Evolutionary conservation across 1,140 invertebrate genomes (phyloP).

Genomic region (Apis cerana): DNA sequence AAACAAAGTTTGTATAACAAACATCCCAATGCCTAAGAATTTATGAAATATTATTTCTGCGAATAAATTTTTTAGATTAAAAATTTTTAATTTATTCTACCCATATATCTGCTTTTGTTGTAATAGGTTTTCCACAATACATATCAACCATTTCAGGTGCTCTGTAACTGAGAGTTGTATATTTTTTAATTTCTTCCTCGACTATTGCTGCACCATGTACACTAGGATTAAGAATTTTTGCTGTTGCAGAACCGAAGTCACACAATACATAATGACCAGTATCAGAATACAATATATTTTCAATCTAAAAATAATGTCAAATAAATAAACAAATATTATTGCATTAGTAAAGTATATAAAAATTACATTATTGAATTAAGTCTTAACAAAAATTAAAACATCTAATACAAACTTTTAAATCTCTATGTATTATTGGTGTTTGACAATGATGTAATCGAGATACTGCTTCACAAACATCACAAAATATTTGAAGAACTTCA

Average conservation of each 20-base stretch:
- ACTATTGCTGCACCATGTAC: conserved; percentile 87
- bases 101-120: conserved; percentile 97
- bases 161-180: conserved; percentile 96
- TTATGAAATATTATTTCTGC: conserved; percentile 31
- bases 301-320: conserved; percentile 83
- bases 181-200: conserved; percentile 96
- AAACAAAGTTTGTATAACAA: conserved; percentile 96
- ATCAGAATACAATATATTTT: conserved; percentile 93
- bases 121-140: conserved; percentile 92
- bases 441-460: conserved; percentile 96
- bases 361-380: neutral
- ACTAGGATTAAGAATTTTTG: conserved; percentile 88
- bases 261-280: conserved; percentile 91
- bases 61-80: neutral
- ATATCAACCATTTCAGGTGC: conserved; percentile 98
- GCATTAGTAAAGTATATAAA: neutral
- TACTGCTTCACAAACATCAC: conserved; percentile 96
- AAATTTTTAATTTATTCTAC: conserved; percentile 77
- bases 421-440: conserved; percentile 96
- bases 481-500: conserved; percentile 96
- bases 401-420: conserved; percentile 89
- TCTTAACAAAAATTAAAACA: neutral
- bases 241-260: conserved; percentile 95
- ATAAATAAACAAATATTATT: neutral
- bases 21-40: conserved; percentile 91